Evolutionary conservation across 1,140 invertebrate genomes (phyloP), one percentile per base, ranked within the genome.

Genomic region (Lamellibrachia luymesi): DNA sequence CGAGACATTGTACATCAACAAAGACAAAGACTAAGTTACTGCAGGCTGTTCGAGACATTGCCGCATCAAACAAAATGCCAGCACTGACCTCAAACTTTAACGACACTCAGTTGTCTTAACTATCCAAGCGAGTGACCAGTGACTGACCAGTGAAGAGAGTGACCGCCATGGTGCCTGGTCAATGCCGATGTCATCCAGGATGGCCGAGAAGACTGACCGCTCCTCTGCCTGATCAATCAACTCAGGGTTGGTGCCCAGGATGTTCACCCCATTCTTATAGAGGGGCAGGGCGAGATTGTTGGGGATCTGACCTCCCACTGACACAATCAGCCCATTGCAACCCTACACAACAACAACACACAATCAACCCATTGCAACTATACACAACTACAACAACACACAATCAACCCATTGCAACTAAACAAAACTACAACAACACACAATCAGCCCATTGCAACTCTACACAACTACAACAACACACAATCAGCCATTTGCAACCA

Each of bases 241-340:
- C 95, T 99, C 99, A 0, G 99, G 98, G 0, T 98, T 98, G 0
- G 99, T 99, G 64, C 99, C 99, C 51, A 99, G 96, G 92, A 98
- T 98, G 94, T 8, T 94, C 94, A 97, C 96, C 94, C 97, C 96
- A 92, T 97, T 96, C 93, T 96, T 95, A 95, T 99, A 98, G 89
- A 99, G 96, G 96, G 99, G 98, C 98, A 99, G 99, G 2, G 99
- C 99, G 94, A 99, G 99, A 95, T 99, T 99, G 96, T 99, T 99
- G 0, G 99, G 99, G 52, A 99, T 96, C 96, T 99, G 99, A 8
- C 99, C 99, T 52, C 99, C 99, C 98, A 99, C 99, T 10, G 98
- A 99, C 7, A 99, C 96, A 95, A 99, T 99, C 10, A 99, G 98
- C 91, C 99, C 99, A 93, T 98, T 97, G 0, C 91, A 91, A 13